Evolutionary conservation across 2,888 invertebrate species (phyloP).

Genomic region (Drosophila longiperda): DNA sequence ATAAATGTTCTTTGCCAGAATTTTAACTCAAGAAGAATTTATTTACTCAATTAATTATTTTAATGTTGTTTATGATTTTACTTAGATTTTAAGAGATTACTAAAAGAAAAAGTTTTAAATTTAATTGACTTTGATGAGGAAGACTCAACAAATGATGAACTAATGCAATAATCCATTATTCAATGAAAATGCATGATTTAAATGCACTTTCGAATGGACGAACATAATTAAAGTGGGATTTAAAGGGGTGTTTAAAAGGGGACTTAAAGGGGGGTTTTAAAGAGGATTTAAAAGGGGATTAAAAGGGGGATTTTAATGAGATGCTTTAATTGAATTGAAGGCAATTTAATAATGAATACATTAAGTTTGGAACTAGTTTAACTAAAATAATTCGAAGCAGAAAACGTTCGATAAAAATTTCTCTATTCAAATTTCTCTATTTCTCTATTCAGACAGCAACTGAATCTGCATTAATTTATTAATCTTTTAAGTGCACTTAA

Average conservation of each 20-base stretch:
- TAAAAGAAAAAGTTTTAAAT: neutral
- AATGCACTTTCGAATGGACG: neutral
- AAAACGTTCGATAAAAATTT: neutral
- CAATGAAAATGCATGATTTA: neutral
- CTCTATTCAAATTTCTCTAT: too few species aligned
- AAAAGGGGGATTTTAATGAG: neutral
- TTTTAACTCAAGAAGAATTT: neutral
- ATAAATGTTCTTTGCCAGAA: neutral
- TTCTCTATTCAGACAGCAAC: neutral
- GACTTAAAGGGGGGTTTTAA: too few species aligned
- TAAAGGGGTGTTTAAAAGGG: too few species aligned
- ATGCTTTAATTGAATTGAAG: neutral
- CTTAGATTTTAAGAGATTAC: neutral
- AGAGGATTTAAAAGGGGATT: neutral
- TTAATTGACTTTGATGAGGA: neutral
- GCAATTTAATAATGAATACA: neutral
- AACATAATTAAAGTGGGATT: neutral
- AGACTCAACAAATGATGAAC: neutral
- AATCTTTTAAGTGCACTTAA: constrained; percentile 1
- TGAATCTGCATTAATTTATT: neutral
- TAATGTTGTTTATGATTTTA: neutral
- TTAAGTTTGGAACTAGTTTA: neutral
- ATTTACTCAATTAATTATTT: neutral
- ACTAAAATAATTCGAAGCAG: neutral
- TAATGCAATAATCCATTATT: neutral